phyloP scores from a whole-genome alignment of 2,113 vertebrate species.

The Zosterops japonicus region DNA sequence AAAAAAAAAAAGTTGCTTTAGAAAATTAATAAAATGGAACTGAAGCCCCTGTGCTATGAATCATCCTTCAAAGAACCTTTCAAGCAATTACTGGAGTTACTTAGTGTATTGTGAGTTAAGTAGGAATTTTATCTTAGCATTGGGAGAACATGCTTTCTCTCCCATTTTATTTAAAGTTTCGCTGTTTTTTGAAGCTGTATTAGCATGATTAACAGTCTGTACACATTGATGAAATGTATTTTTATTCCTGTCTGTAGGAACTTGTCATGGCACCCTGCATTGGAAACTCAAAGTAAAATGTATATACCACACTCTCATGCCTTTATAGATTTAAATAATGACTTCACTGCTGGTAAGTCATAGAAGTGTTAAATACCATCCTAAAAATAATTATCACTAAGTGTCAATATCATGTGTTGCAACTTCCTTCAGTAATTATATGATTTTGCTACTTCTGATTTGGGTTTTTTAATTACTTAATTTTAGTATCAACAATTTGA shows the following conservation, averaged over 20 bases:
- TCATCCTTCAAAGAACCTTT: not conserved
- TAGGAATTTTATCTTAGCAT: not conserved
- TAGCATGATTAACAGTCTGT: not conserved
- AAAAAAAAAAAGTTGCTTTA: not conserved
- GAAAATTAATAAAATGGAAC: not conserved
- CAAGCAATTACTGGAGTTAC: not conserved
- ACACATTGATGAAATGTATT: not conserved
- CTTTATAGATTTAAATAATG: constrained; percentile 92
- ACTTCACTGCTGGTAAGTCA: constrained; percentile 93
- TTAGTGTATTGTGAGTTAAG: not conserved
- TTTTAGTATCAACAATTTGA: not conserved
- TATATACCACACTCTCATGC: constrained; percentile 89
- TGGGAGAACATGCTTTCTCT: not conserved
- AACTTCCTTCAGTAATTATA: not conserved
- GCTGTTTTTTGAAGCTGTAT: not conserved
- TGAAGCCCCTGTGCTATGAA: not conserved
- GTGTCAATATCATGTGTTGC: not conserved
- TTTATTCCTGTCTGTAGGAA: constrained; percentile 70
- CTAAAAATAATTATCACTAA: not conserved
- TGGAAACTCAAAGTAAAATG: constrained; percentile 74
- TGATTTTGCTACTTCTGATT: not conserved
- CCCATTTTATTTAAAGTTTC: not conserved
- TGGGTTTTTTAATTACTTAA: not conserved
- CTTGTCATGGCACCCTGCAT: constrained; percentile 72
- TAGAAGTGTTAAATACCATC: not conserved